Base-by-base conservation (phyloP, 1,140 invertebrate genomes). In the Achatina immaculata region DNA sequence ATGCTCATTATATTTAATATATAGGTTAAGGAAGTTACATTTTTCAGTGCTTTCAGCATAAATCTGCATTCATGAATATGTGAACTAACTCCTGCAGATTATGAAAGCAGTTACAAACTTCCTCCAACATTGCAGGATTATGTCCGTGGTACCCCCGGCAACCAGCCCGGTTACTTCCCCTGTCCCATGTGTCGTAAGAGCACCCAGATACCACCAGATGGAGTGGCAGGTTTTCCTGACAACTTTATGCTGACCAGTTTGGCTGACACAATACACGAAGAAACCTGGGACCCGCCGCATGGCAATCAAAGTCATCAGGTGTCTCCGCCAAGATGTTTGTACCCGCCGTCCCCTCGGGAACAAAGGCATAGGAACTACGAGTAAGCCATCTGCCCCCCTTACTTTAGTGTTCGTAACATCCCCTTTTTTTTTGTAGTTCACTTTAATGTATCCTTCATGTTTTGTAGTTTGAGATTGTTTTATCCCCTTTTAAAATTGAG, bases 151-250 rank as follows among this genome's bases (percentile, higher is more conserved):
- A 86, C 88, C 51, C 86, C 88, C 6, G 86, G 86, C 28, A 83
- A 86, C 28, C 82, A 85, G 38, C 85, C 87, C 0, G 88, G 88
- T 7, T 87, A 88, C 77, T 91, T 90, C 78, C 86, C 88, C 1
- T 91, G 90, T 81, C 90, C 90, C 51, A 89, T 90, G 87, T 91
- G 90, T 81, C 86, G 89, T 36, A 90, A 89, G 80, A 87, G 89
- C 68, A 89, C 87, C 36, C 69, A 78, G 36, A 86, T 91, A 31
- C 89, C 90, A 0, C 66, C 71, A 19, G 83, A 84, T 38, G 90
- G 89, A 19, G 88, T 91, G 14, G 83, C 83, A 11, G 85, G 86
- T 31, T 89, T 91, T 74, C 87, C 85, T 74, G 89, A 91, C 75
- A 90, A 91, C 83, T 91, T 91, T 80, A 40, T 88, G 28, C 65